These are phyloP conservation scores for Pseudomyrmex flavicornis DNA, from an alignment of 1,140 invertebrate genomes.

Conservation along the genomic window DNA sequence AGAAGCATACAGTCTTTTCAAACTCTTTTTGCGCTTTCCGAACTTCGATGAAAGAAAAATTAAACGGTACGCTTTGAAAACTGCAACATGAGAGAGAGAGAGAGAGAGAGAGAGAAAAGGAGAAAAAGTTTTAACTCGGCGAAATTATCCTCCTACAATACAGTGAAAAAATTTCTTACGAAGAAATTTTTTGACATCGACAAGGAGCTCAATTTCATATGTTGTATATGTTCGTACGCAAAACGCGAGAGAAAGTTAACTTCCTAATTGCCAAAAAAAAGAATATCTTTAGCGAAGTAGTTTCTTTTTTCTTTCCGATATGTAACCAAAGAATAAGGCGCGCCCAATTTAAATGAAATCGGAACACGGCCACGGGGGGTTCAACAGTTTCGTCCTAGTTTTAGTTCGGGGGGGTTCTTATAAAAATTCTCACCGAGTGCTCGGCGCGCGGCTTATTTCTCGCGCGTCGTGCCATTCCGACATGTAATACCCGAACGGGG, in stretches of 20 bases:
- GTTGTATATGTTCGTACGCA: too few species aligned
- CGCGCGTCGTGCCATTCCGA: not conserved
- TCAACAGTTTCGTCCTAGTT: not conserved
- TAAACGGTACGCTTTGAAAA: not conserved
- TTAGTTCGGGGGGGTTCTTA: not conserved
- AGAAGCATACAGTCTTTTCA: too few species aligned
- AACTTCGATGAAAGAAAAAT: conserved; percentile 19
- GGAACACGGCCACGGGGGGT: not conserved
- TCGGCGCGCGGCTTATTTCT: conserved; percentile 1
- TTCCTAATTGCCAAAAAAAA: not conserved
- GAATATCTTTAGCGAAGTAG: not conserved
- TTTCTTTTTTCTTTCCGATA: not conserved
- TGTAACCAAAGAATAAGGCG: not conserved
- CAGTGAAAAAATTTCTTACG: not conserved
- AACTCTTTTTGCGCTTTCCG: not conserved
- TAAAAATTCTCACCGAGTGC: not conserved
- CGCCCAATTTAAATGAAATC: not conserved
- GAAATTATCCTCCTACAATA: not conserved
- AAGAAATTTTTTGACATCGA: too few species aligned
- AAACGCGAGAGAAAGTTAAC: too few species aligned
- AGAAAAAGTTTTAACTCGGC: not conserved
- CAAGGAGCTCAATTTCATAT: too few species aligned
- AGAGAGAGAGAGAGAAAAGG: too few species aligned
- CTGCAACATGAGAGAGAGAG: not conserved
- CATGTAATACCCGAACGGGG: conserved; percentile 2